Base-by-base conservation (phyloP, 2,113 vertebrate species). In the Amphiprion percula region DNA sequence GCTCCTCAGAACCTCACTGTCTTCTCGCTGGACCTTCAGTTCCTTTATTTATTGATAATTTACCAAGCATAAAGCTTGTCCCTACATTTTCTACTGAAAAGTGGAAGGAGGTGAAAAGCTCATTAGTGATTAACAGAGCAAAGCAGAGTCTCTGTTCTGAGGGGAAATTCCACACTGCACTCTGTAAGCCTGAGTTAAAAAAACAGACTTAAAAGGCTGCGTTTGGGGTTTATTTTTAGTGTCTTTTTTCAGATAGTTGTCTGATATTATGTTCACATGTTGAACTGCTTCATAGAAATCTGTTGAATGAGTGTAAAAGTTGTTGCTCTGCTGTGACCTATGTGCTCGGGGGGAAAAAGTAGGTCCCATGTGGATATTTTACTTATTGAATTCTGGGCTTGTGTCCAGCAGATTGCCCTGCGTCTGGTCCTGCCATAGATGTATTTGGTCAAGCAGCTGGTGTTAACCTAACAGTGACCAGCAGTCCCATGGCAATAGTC, bases 61-160 rank as follows among this genome's bases (percentile, higher is more conserved):
- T 97, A 95, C 96, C 91, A 95, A 93, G 94, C 92, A 77, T 93
- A 92, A 95, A 93, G 90, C 78, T 88, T 94, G 67, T 71, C 69
- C 56, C 83, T 92, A 93, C 95, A 93, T 90, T 91, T 95, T 94
- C 91, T 90, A 83, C 92, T 88, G 93, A 94, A 93, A 92, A 90
- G 91, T 89, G 53, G 53, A 74, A 78, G 74, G 91, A 94, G 94
- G 93, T 88, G 85, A 88, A 91, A 83, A 68, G 47, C 82, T 90
- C 79, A 87, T 94, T 92, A 90, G 91, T 95, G 96, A 95, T 96
- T 97, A 96, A 95, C 93, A 93, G 91, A 95, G 92, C 91, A 92
- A 92, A 95, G 33, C 33, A 94, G 79, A 74, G 79, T 94, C 89
- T 87, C 87, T 84, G 88, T 90, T 87, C 92, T 88, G 8, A 87